Evolutionary conservation across 2,797 vertebrate species (phyloP), one percentile per base, ranked within the genome.

Genomic region (Poecilia gillii): DNA sequence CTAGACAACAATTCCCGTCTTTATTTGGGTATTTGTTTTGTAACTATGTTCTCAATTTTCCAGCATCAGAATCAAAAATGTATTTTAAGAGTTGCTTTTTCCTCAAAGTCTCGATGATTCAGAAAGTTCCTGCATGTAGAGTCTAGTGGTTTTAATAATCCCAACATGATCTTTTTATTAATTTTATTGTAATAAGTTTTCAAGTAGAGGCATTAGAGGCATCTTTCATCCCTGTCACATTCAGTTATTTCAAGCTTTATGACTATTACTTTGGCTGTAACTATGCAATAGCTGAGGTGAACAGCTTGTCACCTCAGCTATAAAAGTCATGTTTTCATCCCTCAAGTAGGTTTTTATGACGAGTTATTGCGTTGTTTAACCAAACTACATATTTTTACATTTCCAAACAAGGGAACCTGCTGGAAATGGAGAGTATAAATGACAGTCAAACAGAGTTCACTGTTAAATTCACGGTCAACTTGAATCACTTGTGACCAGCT

Each of bases 381-480:
- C 77, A 73, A 88, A 87, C 81, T 0, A 36, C 75, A 25, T 74
- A 73, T 75, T 47, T 49, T n/a, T 55, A 39, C 2, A 3, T 43
- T 73, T 33, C 36, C 12, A n/a, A n/a, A 68, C 64, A 3, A 23
- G 18, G 64, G 36, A 25, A 68, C 8, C 36, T 39, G 18, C 36
- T 13, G 18, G 39, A 68, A 23, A 66, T 39, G 5, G 12, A 68
- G 77, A 79, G 39, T 76, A 84, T 77, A 72, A 62, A 43, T 3
- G 71, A 72, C 76, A 39, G 57, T 87, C 70, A 74, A 12, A 74
- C 77, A 74, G 84, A 84, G 78, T 80, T 79, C 81, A 72, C 59
- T 68, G 41, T 71, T 87, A 77, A 85, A 89, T 12, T 25, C 20
- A 23, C 20, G 1, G 81, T 88, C 84, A 76, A 55, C 75, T 76